phyloP scores from a whole-genome alignment of 1,140 invertebrate genomes.

The Conus ventricosus region DNA sequence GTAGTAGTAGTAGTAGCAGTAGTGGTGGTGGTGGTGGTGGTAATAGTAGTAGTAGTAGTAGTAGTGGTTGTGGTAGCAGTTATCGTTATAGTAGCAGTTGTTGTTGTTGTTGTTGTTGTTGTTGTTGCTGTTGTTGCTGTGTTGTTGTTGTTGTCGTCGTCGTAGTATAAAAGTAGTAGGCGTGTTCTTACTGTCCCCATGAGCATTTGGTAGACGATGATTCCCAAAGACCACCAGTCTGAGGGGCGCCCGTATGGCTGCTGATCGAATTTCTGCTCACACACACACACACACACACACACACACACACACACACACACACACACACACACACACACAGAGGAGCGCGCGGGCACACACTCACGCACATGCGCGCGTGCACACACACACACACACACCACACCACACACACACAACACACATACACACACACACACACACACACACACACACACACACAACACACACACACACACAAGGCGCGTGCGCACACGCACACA shows the following conservation, averaged over 20 bases:
- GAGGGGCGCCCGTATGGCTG: not conserved
- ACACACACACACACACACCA: constrained; percentile 17
- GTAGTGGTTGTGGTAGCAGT: too few relatives aligned
- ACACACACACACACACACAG: constrained; percentile 13
- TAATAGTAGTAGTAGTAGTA: too few relatives aligned
- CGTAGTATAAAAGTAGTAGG: too few relatives aligned
- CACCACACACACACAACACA: not conserved
- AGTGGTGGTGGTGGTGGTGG: too few relatives aligned
- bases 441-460: not conserved
- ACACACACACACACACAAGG: not conserved
- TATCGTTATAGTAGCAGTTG: too few relatives aligned
- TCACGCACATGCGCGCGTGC: not conserved
- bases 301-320: constrained; percentile 15
- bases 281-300: constrained; percentile 11
- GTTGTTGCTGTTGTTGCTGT: too few relatives aligned
- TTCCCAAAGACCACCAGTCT: constrained; percentile 11
- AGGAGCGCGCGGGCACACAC: not conserved
- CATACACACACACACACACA: not conserved
- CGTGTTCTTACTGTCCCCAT: not conserved
- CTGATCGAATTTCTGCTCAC: not conserved
- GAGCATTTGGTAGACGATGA: constrained; percentile 14
- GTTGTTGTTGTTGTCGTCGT: too few relatives aligned
- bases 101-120: too few relatives aligned
- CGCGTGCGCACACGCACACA: not conserved
- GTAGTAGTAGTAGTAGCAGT: too few relatives aligned